Evolutionary conservation across 2,113 vertebrate species (phyloP).

Genomic region (Hippocampus barbouri): DNA sequence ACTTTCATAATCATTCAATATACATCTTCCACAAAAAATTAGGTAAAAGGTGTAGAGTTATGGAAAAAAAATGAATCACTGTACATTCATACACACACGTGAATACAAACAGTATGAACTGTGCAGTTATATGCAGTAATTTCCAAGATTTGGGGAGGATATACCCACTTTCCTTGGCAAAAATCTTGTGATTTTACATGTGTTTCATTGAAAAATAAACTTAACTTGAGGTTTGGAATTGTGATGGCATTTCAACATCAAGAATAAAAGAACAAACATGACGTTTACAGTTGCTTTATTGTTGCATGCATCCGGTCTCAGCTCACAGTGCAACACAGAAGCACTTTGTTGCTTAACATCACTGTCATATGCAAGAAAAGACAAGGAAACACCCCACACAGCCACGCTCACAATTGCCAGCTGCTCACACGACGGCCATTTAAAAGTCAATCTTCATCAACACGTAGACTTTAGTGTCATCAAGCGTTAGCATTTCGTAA

Average conservation of each 20-base stretch:
- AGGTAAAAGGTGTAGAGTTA: too few relatives aligned
- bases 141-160: too few relatives aligned
- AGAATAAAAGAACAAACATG: neutral
- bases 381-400: conserved; percentile 69
- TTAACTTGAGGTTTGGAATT: neutral
- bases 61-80: too few relatives aligned
- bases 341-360: conserved; percentile 73
- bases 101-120: too few relatives aligned
- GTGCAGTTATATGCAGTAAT: too few relatives aligned
- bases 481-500: conserved; percentile 76
- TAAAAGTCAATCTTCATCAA: neutral
- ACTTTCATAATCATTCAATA: too few relatives aligned
- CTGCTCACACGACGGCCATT: conserved; percentile 55
- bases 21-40: too few relatives aligned
- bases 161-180: too few relatives aligned
- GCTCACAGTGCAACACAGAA: conserved; percentile 76
- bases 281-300: neutral
- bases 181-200: neutral
- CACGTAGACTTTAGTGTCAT: conserved; percentile 48
- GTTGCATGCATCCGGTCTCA: conserved; percentile 41
- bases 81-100: too few relatives aligned
- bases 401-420: conserved; percentile 52
- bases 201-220: neutral
- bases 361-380: conserved; percentile 73
- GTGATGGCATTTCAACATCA: neutral